A percentile compares a stretch with the other conserved stretches of the same genome.
These are phyloP conservation scores for Rafetus swinhoei DNA, from an alignment of 2,113 vertebrate species.

Conservation along the genomic window DNA sequence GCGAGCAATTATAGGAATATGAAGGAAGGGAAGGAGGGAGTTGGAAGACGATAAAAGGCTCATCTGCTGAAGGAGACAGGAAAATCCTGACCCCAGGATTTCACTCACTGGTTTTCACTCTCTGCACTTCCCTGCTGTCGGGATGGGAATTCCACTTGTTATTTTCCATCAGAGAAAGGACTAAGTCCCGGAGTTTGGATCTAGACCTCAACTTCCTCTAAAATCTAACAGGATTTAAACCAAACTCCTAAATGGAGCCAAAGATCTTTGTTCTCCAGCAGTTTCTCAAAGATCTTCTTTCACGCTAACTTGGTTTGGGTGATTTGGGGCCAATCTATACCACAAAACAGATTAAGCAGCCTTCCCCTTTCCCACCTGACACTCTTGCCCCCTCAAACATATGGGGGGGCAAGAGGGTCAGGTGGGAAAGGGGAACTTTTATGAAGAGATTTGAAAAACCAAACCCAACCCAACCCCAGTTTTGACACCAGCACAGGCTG, in stretches of 20 bases:
- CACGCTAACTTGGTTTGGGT: background rate
- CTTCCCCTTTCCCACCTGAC: background rate
- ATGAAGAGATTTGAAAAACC: background rate
- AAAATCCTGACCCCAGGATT: background rate
- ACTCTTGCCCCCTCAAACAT: background rate
- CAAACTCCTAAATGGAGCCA: background rate
- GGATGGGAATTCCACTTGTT: background rate
- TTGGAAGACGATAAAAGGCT: background rate
- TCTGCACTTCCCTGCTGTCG: background rate
- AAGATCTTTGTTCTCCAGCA: background rate
- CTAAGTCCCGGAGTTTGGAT: background rate
- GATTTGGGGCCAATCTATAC: background rate
- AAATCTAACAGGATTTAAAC: background rate
- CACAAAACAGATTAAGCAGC: background rate
- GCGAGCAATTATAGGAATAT: background rate
- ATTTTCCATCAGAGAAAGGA: background rate
- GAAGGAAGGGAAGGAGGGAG: background rate
- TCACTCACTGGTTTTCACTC: background rate
- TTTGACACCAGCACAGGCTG: accelerated
- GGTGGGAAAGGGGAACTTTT: background rate
- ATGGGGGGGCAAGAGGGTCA: no score
- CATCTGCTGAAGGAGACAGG: background rate
- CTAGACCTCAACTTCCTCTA: background rate
- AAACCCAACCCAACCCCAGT: background rate
- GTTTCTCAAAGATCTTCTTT: background rate